These are phyloP conservation scores for Fratercula arctica DNA, from an alignment of 2,797 vertebrate species.

Conservation along the genomic window DNA sequence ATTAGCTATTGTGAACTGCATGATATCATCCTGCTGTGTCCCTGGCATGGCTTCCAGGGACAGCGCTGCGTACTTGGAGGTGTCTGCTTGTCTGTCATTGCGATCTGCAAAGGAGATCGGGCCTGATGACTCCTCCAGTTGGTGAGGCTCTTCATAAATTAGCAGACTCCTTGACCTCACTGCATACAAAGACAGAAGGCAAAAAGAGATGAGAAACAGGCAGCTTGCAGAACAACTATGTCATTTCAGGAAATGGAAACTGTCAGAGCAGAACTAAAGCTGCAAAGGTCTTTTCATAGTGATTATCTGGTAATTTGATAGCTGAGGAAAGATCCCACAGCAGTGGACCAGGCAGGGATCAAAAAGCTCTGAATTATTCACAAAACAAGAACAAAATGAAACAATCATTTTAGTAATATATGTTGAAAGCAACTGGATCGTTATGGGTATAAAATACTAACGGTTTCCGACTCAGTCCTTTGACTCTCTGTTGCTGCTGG, in stretches of 20 bases:
- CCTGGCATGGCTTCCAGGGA: slow-evolving; percentile 69
- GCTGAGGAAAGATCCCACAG: not conserved
- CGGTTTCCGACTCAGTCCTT: not conserved
- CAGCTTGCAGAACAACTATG: not conserved
- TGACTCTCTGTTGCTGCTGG: not conserved
- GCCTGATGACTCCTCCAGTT: slow-evolving; percentile 81
- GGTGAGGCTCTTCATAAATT: slow-evolving; percentile 84
- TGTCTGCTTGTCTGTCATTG: slow-evolving; percentile 78
- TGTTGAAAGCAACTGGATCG: not conserved
- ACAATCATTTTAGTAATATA: not conserved
- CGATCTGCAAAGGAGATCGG: slow-evolving; percentile 84
- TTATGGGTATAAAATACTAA: not conserved
- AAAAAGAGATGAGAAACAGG: slow-evolving; percentile 44
- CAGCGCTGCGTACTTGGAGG: slow-evolving; percentile 62
- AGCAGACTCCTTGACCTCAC: slow-evolving; percentile 93
- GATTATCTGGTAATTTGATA: not conserved
- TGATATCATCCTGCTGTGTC: slow-evolving; percentile 57
- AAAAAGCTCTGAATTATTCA: not conserved
- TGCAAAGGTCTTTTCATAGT: not conserved
- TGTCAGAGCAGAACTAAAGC: not conserved
- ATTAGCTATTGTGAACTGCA: slow-evolving; percentile 80
- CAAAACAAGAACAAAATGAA: not conserved
- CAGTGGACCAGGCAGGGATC: not conserved
- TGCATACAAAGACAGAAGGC: slow-evolving; percentile 53
- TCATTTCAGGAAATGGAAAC: not conserved